These are phyloP conservation scores for Aphis gossypii DNA, from an alignment of 1,140 invertebrate species.

Conservation along the genomic window DNA sequence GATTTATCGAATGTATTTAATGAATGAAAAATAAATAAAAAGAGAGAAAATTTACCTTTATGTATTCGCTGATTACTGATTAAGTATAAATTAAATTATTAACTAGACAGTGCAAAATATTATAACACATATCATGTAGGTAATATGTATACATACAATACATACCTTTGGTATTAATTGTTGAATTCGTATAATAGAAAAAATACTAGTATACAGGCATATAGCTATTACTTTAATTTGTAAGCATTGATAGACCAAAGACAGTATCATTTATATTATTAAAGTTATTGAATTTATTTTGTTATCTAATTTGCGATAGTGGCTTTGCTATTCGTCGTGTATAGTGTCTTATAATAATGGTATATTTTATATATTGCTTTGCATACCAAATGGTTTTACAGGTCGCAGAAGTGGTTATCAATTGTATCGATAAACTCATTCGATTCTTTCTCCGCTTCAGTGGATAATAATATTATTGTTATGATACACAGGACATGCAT, in stretches of 20 bases:
- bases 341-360: not conserved
- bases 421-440: not conserved
- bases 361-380: not conserved
- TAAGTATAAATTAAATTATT: slow-evolving; percentile 12
- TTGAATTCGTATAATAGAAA: not conserved
- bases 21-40: not conserved
- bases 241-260: not conserved
- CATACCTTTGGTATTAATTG: not conserved
- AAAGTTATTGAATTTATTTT: not conserved
- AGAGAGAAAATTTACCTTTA: not conserved
- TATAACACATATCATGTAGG: not conserved
- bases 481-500: not conserved
- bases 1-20: not conserved
- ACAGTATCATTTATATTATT: not conserved
- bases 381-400: not conserved
- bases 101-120: not conserved
- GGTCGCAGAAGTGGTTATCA: not conserved
- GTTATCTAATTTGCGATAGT: not conserved
- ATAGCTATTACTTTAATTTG: not conserved
- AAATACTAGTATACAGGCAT: not conserved
- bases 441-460: not conserved
- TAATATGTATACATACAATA: not conserved
- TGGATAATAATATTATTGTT: not conserved
- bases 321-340: not conserved
- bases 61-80: not conserved